These are phyloP conservation scores for Emydoidea blandingii DNA, from an alignment of 2,797 vertebrate genomes.

Conservation along the genomic window DNA sequence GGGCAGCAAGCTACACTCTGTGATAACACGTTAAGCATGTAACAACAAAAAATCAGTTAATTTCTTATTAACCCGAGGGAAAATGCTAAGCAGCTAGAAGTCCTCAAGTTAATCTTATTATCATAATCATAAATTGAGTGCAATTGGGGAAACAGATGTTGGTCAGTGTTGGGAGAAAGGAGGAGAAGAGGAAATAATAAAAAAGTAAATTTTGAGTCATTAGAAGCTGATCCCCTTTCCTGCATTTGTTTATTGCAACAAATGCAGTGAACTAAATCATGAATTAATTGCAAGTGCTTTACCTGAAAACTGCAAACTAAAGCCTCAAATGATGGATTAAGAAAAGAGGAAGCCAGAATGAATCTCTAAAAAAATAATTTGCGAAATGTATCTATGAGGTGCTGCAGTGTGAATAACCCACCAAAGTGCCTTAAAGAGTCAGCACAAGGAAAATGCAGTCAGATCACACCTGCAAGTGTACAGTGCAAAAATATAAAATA, in stretches of 20 bases:
- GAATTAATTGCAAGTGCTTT: constrained; percentile 33
- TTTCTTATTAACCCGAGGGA: constrained; percentile 6
- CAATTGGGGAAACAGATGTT: constrained; percentile 47
- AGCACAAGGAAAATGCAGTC: not conserved
- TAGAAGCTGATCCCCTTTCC: constrained; percentile 39
- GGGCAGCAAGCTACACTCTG: not conserved
- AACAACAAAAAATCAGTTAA: not conserved
- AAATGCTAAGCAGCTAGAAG: constrained; percentile 32
- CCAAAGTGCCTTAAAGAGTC: not conserved
- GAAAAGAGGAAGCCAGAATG: not conserved
- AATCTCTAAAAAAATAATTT: not conserved
- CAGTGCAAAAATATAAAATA: not conserved
- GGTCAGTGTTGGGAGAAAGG: not conserved
- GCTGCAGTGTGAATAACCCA: not conserved
- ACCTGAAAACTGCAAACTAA: constrained; percentile 38
- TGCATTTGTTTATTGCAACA: constrained; percentile 29
- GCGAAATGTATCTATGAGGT: not conserved
- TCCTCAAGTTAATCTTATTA: constrained; percentile 32
- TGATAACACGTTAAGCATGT: constrained; percentile 12
- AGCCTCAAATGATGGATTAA: constrained; percentile 36
- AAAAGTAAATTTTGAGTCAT: constrained; percentile 43
- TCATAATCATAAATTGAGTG: constrained; percentile 25
- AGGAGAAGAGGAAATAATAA: not conserved
- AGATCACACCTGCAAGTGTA: not conserved
- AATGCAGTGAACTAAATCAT: not conserved